A percentile compares a stretch with the other conserved stretches of the same genome.
These are phyloP conservation scores for human (Homo sapiens) DNA, from an alignment of 2,113 vertebrate species.

Conservation along the genomic window GRCh38 chrX:68705001-68705500, in stretches of 20 bases:
- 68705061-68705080: neutral
- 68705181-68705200: conserved; percentile 15
- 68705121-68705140: conserved; percentile 36
- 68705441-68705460: neutral
- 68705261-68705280: conserved; percentile 31
- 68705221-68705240: conserved; percentile 23
- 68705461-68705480: neutral
- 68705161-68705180: conserved; percentile 34
- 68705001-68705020: conserved; percentile 52
- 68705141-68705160: neutral
- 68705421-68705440: neutral
- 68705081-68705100: conserved; percentile 37
- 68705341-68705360: neutral
- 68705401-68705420: neutral
- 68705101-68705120: conserved; percentile 56
- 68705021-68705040: conserved; percentile 50
- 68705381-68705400: neutral
- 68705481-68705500: neutral
- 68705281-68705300: conserved; percentile 10
- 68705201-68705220: conserved; percentile 63
- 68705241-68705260: conserved; percentile 58
- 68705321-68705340: conserved; percentile 22
- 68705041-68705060: neutral
- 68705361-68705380: neutral
- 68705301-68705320: neutral